Conservation (phyloP, 2,113 vertebrate species). For the Lichenostomus cassidix region DNA sequence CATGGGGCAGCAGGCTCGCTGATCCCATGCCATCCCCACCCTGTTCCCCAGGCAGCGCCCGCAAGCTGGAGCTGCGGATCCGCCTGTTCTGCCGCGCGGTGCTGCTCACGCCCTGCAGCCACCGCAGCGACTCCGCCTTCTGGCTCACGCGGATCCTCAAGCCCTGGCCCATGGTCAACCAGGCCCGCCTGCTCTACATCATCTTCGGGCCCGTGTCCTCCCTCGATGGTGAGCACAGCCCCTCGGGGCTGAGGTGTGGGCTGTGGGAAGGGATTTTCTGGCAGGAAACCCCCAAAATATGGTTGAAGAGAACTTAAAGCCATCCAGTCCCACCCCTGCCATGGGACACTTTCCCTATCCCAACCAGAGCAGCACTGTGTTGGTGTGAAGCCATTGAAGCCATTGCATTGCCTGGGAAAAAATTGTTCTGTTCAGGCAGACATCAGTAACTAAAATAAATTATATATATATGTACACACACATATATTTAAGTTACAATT, state of each 20-base stretch:
- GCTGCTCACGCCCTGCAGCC: conserved; percentile 79
- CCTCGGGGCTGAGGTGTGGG: not conserved
- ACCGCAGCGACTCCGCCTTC: conserved; percentile 76
- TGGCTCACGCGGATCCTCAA: conserved; percentile 87
- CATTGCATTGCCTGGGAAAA: too few relatives aligned
- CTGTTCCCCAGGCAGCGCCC: conserved; percentile 67
- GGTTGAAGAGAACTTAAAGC: rapidly evolving
- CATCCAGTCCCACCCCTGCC: rapidly evolving
- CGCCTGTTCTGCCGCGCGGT: conserved; percentile 84
- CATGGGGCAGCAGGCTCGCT: too few relatives aligned
- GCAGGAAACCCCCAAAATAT: not conserved
- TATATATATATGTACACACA: too few relatives aligned
- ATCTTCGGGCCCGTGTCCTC: conserved; percentile 84
- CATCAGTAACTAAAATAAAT: too few relatives aligned
- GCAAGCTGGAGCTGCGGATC: conserved; percentile 80
- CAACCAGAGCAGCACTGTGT: too few relatives aligned
- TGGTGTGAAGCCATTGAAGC: too few relatives aligned
- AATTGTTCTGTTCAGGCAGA: too few relatives aligned
- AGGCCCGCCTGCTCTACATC: conserved; percentile 87
- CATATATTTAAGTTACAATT: too few relatives aligned
- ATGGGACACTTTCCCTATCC: rapidly evolving
- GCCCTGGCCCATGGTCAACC: conserved; percentile 89
- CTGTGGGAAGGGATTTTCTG: too few relatives aligned
- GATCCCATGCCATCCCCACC: too few relatives aligned
- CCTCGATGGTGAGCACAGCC: conserved; percentile 73